Conservation (phyloP, 2,888 invertebrate genomes). For the Acronicta leporina region DNA sequence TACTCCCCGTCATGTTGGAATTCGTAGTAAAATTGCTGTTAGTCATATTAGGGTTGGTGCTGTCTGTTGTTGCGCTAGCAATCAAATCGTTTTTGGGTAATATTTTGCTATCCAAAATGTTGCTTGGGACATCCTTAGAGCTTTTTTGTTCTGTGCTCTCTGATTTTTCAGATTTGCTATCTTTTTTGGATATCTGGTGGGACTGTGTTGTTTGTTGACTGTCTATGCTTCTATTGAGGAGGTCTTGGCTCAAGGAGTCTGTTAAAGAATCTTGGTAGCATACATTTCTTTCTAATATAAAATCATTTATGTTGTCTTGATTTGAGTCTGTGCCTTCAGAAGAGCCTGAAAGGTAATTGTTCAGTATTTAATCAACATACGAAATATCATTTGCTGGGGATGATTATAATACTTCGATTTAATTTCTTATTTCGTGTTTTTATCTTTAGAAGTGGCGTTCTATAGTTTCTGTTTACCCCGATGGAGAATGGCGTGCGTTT, state of each 20-base stretch:
- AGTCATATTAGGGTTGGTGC: constrained; percentile 81
- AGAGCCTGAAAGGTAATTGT: constrained; percentile 67
- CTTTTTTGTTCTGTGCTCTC: constrained; percentile 82
- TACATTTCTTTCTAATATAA: constrained; percentile 83
- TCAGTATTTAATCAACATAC: no score
- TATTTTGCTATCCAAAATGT: constrained; percentile 78
- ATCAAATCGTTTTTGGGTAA: constrained; percentile 70
- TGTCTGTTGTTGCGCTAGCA: constrained; percentile 80
- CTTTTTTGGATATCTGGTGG: constrained; percentile 71
- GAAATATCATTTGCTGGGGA: no score
- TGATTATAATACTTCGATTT: no score
- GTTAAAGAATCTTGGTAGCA: constrained; percentile 86
- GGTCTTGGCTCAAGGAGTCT: constrained; percentile 82
- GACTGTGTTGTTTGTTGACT: constrained; percentile 68
- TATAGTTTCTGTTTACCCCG: no score
- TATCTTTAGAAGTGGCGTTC: no score
- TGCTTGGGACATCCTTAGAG: constrained; percentile 78
- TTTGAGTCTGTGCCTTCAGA: constrained; percentile 81
- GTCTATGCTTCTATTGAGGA: constrained; percentile 78
- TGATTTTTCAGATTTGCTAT: constrained; percentile 78
- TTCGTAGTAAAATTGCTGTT: constrained; percentile 83
- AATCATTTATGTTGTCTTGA: constrained; percentile 84
- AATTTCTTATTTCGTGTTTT: no score
- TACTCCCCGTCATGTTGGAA: constrained; percentile 82
- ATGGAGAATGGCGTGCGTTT: no score